Percentiles rank a stretch among this genome's conserved stretches.
phyloP scores from a whole-genome alignment of 2,888 invertebrate species.

The Pinctada fucata region DNA sequence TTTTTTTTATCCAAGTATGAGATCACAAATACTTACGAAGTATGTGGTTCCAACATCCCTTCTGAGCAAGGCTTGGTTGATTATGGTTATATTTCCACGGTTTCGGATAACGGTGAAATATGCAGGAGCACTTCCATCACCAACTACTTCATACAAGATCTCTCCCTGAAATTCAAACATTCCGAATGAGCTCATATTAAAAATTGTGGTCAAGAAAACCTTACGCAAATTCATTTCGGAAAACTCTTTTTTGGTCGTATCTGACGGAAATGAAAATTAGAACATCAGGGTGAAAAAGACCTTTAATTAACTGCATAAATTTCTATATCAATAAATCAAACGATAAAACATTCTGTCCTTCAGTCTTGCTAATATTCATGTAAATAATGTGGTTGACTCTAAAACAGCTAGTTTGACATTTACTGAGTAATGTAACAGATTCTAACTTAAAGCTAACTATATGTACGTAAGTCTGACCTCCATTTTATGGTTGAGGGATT shows the following conservation, averaged over 20 bases:
- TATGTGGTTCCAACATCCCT: conserved; percentile 32
- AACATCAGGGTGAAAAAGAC: no score
- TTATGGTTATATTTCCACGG: conserved; percentile 47
- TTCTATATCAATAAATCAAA: no score
- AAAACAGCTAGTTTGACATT: no score
- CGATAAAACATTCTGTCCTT: no score
- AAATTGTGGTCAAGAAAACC: background rate
- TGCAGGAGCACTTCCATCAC: conserved; percentile 58
- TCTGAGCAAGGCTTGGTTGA: conserved; percentile 34
- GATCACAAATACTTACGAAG: conserved; percentile 26
- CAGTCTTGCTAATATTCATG: no score
- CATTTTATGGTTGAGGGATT: no score
- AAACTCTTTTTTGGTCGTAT: background rate
- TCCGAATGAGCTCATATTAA: background rate
- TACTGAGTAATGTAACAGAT: no score
- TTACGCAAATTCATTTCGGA: background rate
- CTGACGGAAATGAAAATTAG: background rate
- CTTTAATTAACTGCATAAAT: no score
- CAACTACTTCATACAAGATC: conserved; percentile 57
- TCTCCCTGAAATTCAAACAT: conserved; percentile 44
- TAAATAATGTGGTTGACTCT: no score
- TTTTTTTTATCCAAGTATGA: no score
- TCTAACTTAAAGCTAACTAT: no score
- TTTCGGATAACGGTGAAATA: conserved; percentile 60
- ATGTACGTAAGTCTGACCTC: no score